Percentiles rank a stretch among this genome's conserved stretches.
Evolutionary conservation across 1,140 invertebrate species (phyloP).

Genomic region (Trigoniulus corallinus): DNA sequence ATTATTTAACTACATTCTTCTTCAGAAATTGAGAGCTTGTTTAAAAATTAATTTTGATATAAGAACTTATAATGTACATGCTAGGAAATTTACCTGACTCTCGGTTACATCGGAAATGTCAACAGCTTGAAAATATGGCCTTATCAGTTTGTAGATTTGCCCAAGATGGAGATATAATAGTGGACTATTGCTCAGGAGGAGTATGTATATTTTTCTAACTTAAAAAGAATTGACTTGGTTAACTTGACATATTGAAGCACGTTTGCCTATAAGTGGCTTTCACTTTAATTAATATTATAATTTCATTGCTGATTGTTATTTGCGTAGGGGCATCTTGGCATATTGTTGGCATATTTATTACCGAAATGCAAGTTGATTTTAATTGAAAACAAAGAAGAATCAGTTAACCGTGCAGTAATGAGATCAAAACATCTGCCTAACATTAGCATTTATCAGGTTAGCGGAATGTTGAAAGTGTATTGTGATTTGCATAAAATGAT

Average conservation of each 20-base stretch:
- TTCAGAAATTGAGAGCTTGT: no score
- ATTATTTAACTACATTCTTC: no score
- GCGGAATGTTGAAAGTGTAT: no score
- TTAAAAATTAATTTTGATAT: background rate
- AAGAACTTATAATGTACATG: background rate
- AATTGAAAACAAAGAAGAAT: constrained; percentile 85
- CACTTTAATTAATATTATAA: background rate
- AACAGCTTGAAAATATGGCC: constrained; percentile 78
- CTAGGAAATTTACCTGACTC: constrained; percentile 52
- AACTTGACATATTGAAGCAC: no score
- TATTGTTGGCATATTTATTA: constrained; percentile 60
- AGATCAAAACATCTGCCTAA: background rate
- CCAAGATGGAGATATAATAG: constrained; percentile 41
- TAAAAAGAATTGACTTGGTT: no score
- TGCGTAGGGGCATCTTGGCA: constrained; percentile 61
- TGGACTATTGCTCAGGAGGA: constrained; percentile 88
- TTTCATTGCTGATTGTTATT: constrained; percentile 10
- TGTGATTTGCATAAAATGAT: no score
- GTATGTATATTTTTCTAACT: constrained; percentile 19
- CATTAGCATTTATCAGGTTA: background rate
- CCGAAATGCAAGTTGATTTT: constrained; percentile 57
- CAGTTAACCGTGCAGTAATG: constrained; percentile 47
- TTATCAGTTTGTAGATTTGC: constrained; percentile 53
- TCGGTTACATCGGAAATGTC: constrained; percentile 56
- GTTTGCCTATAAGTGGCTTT: no score